These are phyloP conservation scores for Drosophila sucinea DNA, from an alignment of 1,140 invertebrate species.

Conservation along the genomic window DNA sequence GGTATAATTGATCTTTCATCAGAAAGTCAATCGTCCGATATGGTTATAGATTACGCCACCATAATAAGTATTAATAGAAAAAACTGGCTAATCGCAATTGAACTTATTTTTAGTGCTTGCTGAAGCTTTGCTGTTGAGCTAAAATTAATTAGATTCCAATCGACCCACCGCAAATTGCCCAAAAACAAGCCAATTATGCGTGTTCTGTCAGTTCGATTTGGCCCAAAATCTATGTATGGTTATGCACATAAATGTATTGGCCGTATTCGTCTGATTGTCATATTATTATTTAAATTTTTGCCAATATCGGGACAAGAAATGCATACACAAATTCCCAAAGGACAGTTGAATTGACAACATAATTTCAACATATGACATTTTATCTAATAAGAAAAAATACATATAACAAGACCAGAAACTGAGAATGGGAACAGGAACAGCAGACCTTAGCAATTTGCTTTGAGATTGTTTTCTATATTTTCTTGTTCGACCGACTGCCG, in stretches of 20 bases:
- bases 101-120: not conserved
- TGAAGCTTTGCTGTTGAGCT: not conserved
- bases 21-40: no score
- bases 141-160: not conserved
- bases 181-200: constrained; percentile 1
- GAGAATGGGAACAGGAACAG: constrained; percentile 2
- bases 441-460: constrained; percentile 47
- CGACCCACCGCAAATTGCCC: not conserved
- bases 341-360: constrained; percentile 72
- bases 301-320: constrained; percentile 22
- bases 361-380: constrained; percentile 74
- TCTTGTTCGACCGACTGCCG: constrained; percentile 24
- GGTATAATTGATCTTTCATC: no score
- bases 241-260: not conserved
- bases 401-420: constrained; percentile 22
- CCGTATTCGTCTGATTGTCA: not conserved
- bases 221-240: not conserved
- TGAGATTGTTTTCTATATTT: constrained; percentile 52
- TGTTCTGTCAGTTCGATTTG: not conserved
- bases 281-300: constrained; percentile 59
- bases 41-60: no score
- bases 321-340: constrained; percentile 48
- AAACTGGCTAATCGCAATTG: no score
- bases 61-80: no score
- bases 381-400: constrained; percentile 60